These are phyloP conservation scores for Zaprionus tsacasi DNA, from an alignment of 1,140 invertebrate species.

Conservation along the genomic window DNA sequence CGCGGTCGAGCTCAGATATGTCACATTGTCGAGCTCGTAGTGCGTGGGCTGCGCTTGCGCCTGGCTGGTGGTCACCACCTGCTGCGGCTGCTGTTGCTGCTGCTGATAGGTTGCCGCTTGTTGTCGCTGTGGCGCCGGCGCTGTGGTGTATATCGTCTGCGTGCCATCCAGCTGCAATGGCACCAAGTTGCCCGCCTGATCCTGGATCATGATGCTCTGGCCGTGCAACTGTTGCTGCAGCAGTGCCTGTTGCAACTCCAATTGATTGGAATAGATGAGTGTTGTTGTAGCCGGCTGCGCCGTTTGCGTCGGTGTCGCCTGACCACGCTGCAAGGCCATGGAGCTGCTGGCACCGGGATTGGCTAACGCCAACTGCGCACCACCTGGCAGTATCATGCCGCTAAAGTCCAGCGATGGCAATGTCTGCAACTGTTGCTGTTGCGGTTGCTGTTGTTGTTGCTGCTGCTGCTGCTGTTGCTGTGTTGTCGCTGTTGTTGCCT, in stretches of 20 bases:
- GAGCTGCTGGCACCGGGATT: conserved; percentile 73
- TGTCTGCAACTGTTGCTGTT: conserved; percentile 65
- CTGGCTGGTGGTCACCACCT: conserved; percentile 52
- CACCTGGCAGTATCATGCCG: conserved; percentile 79
- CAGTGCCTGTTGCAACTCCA: conserved; percentile 78
- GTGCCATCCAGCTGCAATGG: conserved; percentile 73
- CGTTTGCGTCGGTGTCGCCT: conserved; percentile 52
- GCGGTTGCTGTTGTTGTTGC: conserved; percentile 34
- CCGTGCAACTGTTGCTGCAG: conserved; percentile 78
- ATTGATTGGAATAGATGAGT: conserved; percentile 79
- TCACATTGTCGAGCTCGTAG: conserved; percentile 78
- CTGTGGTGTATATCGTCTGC: conserved; percentile 79
- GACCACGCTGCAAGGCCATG: conserved; percentile 61
- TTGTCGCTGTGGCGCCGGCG: conserved; percentile 55
- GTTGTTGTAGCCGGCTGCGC: conserved; percentile 65
- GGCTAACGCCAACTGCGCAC: conserved; percentile 73
- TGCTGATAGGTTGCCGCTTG: conserved; percentile 64
- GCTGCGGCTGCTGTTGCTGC: conserved; percentile 53
- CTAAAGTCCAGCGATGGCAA: conserved; percentile 77
- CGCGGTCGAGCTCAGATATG: conserved; percentile 70
- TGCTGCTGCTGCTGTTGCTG: conserved; percentile 49
- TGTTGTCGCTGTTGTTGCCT: conserved; percentile 44
- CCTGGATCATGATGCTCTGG: conserved; percentile 82
- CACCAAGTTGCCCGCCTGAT: conserved; percentile 79
- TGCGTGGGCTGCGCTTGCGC: conserved; percentile 65